phyloP scores from a whole-genome alignment of 2,113 vertebrate species.

The Hystrix cristata region DNA sequence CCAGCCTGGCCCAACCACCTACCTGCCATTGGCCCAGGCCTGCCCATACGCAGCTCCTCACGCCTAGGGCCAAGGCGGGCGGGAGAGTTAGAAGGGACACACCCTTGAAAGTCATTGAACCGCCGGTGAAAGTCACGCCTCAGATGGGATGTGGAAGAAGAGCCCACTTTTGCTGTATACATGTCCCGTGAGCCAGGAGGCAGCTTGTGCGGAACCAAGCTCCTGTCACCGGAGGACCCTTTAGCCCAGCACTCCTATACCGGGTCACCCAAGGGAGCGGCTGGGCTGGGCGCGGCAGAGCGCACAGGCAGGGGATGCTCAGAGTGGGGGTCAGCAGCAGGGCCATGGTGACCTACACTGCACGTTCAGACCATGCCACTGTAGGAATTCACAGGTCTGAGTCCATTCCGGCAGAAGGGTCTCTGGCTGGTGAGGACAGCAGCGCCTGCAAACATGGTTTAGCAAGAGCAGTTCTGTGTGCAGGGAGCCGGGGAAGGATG shows the following conservation, averaged over 20 bases:
- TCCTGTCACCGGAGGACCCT: neutral
- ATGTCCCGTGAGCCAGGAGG: neutral
- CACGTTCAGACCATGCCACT: too few species aligned
- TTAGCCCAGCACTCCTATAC: neutral
- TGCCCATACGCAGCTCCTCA: neutral
- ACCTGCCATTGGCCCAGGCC: neutral
- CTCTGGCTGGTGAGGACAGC: neutral
- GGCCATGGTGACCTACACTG: neutral
- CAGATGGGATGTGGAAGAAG: fast-evolving
- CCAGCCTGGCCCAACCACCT: neutral
- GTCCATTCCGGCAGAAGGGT: neutral
- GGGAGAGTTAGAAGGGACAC: fast-evolving
- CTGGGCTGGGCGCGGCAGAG: too few species aligned
- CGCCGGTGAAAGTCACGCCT: fast-evolving
- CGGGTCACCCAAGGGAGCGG: neutral
- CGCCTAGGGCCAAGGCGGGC: neutral
- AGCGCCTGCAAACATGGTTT: neutral
- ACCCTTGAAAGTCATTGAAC: neutral
- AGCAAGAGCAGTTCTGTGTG: fast-evolving
- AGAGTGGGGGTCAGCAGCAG: neutral
- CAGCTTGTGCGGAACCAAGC: neutral
- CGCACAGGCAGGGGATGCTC: neutral
- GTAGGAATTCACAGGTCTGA: neutral
- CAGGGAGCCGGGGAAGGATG: neutral
- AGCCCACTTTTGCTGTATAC: neutral